phyloP scores from a whole-genome alignment of 2,888 invertebrate species.

The Parasteatoda lunata region DNA sequence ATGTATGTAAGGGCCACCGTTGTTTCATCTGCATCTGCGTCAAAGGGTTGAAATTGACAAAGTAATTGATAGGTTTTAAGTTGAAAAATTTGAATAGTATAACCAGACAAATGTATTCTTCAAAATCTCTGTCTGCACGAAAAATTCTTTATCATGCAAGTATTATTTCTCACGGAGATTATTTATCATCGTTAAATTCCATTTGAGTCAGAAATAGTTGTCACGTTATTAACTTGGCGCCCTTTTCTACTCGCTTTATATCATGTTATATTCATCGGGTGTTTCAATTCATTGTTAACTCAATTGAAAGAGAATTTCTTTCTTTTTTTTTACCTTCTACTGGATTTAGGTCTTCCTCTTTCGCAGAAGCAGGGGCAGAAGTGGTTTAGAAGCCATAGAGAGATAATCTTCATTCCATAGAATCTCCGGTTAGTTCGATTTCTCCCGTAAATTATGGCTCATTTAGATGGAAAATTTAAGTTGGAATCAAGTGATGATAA shows the following conservation, averaged over 20 bases:
- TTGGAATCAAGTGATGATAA: slow-evolving; percentile 63
- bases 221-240: slow-evolving; percentile 1
- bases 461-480: slow-evolving; percentile 67
- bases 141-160: no score
- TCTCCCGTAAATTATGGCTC: slow-evolving; percentile 37
- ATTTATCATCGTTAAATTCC: not conserved
- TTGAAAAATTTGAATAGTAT: no score
- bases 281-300: not conserved
- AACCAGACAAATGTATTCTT: no score
- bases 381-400: not conserved
- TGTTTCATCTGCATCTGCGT: no score
- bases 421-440: no score
- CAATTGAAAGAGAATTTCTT: not conserved
- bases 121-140: no score
- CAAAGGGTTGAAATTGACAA: no score
- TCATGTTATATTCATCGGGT: not conserved
- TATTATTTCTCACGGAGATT: not conserved
- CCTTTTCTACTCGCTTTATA: not conserved
- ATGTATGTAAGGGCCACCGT: no score
- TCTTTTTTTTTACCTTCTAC: not conserved
- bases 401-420: not conserved
- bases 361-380: not conserved
- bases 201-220: not conserved
- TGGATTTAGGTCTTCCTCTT: not conserved
- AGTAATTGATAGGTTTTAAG: no score